Base-by-base conservation (phyloP, 2,888 invertebrate species). In the Pachycephus smyrnensis region DNA sequence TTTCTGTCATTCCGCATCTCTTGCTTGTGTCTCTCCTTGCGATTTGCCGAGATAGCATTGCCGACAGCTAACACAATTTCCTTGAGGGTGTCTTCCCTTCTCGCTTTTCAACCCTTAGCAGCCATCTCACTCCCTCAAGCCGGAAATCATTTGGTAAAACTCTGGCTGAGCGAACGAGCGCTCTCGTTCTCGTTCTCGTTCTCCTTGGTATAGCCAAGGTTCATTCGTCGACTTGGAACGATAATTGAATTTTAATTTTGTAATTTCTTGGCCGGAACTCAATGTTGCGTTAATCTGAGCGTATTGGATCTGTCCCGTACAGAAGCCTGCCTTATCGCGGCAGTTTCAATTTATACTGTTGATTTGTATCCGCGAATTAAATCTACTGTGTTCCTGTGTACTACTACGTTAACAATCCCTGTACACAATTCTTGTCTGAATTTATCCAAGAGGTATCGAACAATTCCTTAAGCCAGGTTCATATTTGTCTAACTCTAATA, bases 201-300 rank as follows among this genome's bases (percentile, higher is more conserved):
- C 55, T 23, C 23, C 23, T 23, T 23, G 9, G 23, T 55, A 23
- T 6, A 23, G 23, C 2, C 23, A 55, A 11, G n/a, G 32, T 55
- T 30, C 76, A 55, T 76, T 71, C 37, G 74, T 76, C 76, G 73
- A 76, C 76, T 23, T 73, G 74, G 12, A 69, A 79, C 83, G 85
- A 86, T 87, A 87, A 87, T 87, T 87, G 87, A 87, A 87, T 87
- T 87, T 87, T 87, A 87, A 87, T 87, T 87, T 86, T 83, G 86
- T 85, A 85, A 87, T 87, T 86, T 81, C 81, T 86, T 75, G 73
- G 81, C 78, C 80, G 82, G 55, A 80, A 80, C 82, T 79, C 69
- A 76, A 79, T 79, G 79, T 74, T 79, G 74, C 79, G 79, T 79
- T 79, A 79, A 79, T 79, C 79, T 76, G 73, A 68, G 79, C 76